phyloP scores from a whole-genome alignment of 2,888 invertebrate genomes.

The Sipha maydis region DNA sequence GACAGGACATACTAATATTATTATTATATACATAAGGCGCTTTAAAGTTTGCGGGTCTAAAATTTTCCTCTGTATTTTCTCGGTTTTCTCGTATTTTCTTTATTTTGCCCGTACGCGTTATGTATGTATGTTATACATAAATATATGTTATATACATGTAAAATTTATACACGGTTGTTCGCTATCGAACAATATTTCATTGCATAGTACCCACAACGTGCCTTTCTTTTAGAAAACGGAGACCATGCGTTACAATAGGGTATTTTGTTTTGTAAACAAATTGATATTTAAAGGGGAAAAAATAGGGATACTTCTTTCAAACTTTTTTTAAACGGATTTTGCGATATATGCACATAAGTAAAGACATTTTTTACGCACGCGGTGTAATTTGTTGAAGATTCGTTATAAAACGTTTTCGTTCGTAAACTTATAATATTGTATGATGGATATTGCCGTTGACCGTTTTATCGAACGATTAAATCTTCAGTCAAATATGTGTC shows the following conservation, averaged over 20 bases:
- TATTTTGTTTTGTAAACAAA: neutral
- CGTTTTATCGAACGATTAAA: neutral
- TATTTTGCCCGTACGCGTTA: neutral
- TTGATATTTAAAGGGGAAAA: neutral
- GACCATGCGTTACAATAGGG: constrained; percentile 10
- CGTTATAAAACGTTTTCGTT: neutral
- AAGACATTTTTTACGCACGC: neutral
- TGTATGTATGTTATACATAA: no score
- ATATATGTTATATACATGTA: no score
- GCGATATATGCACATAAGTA: neutral
- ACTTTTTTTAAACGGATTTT: neutral
- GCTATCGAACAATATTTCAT: neutral
- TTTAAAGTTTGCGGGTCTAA: constrained; percentile 28
- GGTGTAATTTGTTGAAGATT: neutral
- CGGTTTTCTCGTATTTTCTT: neutral
- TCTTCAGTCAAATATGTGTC: neutral
- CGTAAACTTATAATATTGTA: neutral
- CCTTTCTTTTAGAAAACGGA: constrained; percentile 1
- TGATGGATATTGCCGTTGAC: neutral
- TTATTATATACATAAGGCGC: constrained; percentile 27
- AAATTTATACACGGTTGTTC: neutral
- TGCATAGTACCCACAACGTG: neutral
- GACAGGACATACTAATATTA: neutral
- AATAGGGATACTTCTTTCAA: neutral
- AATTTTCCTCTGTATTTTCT: neutral